Base-by-base conservation (phyloP, 2,113 vertebrate genomes). In the Neodontobutis hainanensis region DNA sequence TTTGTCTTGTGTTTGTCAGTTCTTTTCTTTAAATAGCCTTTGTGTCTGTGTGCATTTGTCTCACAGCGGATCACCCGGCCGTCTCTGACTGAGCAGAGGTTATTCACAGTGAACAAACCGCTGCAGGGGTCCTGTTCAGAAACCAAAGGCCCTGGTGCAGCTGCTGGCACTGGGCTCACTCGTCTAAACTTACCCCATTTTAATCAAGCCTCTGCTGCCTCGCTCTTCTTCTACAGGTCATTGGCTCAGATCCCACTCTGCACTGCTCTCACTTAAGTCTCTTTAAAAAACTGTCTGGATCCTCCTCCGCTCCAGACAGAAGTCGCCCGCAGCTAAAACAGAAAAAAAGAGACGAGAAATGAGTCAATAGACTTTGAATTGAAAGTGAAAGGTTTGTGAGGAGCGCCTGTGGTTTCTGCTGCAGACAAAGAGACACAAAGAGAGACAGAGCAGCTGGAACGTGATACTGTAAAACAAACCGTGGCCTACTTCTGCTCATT, bases 181-280 rank as follows among this genome's bases (percentile, higher is more conserved):
- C 73, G 59, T 67, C 80, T 83, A 73, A 80, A 90, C 90, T 78
- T 80, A 92, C 90, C 91, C 91, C 91, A 92, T 91, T 86, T 85
- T 91, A 87, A 87, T 87, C 74, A 83, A 73, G 61, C 72, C 65
- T 81, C 52, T 49, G 11, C 48, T 57, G 55, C 5, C 66, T 59
- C 73, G 45, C 69, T 42, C 75, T 84, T 53, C 65, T 66, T 74
- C 60, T 58, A 47, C 74, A 68, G 61, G 81, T 89, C 88, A 77
- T 62, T 69, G 86, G 84, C 82, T 85, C 68, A 8, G 61, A 65
- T 85, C 75, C 85, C 81, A 61, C 49, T 78, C 75, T 3, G 49
- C 57, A 36, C 34, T 6, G 52, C 52, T 38, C 73, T 8, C 0
- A n/a, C 15, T 36, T 47, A 38, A 61, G 8, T 77, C 78, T 61